These are phyloP conservation scores for Lasioglossum baleicum DNA, from an alignment of 1,140 invertebrate species.

Conservation along the genomic window DNA sequence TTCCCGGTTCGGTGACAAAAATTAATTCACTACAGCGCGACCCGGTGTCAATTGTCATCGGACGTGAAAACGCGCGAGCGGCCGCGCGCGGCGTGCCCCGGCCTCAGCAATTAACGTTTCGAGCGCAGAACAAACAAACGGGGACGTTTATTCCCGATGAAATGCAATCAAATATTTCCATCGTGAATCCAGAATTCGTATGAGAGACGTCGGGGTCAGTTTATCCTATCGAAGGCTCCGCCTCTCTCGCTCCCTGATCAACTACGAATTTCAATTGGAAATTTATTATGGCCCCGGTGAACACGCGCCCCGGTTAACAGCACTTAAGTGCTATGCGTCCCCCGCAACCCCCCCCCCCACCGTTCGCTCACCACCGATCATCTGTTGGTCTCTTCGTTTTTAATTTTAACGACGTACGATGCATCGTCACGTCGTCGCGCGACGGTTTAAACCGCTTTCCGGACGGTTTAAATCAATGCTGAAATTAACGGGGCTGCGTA, in stretches of 20 bases:
- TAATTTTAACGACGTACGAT: background rate
- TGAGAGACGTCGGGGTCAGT: background rate
- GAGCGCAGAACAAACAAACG: constrained; percentile 7
- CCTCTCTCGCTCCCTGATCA: background rate
- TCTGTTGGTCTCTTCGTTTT: background rate
- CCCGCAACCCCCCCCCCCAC: too few relatives aligned
- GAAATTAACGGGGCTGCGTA: constrained; percentile 15
- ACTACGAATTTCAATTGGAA: constrained; percentile 2
- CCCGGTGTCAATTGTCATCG: constrained; percentile 5
- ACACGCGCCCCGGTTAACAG: background rate
- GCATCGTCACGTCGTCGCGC: background rate
- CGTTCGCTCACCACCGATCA: too few relatives aligned
- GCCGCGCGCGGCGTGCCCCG: background rate
- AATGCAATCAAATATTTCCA: background rate
- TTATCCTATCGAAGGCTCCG: background rate
- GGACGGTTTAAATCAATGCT: constrained; percentile 20
- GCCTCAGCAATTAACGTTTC: constrained; percentile 11
- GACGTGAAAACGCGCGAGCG: background rate
- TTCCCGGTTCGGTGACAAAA: constrained; percentile 2
- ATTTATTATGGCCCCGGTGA: background rate
- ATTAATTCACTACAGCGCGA: constrained; percentile 13
- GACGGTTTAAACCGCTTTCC: constrained; percentile 9
- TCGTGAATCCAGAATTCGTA: background rate
- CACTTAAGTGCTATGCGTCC: background rate
- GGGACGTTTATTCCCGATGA: constrained; percentile 8